Conservation (phyloP, 2,797 vertebrate genomes). For the Hozukius guyotensis region DNA sequence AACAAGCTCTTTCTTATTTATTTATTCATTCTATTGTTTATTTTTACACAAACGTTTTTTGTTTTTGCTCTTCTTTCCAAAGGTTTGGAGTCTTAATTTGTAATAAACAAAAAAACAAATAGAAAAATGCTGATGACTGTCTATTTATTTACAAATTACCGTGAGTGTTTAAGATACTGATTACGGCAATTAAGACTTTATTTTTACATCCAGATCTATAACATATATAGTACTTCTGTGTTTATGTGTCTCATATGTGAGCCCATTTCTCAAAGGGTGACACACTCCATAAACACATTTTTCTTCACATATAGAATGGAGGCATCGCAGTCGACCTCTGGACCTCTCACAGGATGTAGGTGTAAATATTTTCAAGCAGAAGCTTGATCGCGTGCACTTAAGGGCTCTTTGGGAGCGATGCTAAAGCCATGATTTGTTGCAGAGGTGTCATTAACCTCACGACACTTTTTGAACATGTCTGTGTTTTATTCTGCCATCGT, state of each 20-base stretch:
- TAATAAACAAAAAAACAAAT: not conserved
- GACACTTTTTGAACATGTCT: slow-evolving; percentile 49
- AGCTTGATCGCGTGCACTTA: slow-evolving; percentile 31
- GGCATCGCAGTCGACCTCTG: slow-evolving; percentile 17
- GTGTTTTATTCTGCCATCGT: slow-evolving; percentile 35
- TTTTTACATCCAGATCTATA: slow-evolving; percentile 6
- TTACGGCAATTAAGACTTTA: not conserved
- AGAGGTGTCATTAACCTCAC: slow-evolving; percentile 23
- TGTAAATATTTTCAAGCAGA: slow-evolving; percentile 62
- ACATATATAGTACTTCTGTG: slow-evolving; percentile 8
- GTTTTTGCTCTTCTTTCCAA: not conserved
- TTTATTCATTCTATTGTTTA: slow-evolving; percentile 16
- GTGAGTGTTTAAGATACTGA: not conserved
- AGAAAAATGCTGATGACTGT: not conserved
- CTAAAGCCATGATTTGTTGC: slow-evolving; percentile 34
- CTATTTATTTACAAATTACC: slow-evolving; percentile 37
- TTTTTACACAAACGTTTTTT: not conserved
- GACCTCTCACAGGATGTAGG: slow-evolving; percentile 24
- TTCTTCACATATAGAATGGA: slow-evolving; percentile 36
- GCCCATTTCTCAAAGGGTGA: slow-evolving; percentile 48
- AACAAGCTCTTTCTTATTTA: not conserved
- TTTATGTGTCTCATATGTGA: slow-evolving; percentile 52
- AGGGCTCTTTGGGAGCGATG: slow-evolving; percentile 14
- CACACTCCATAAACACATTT: slow-evolving; percentile 56
- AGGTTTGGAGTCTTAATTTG: not conserved